These are phyloP conservation scores for Drosophila guanche DNA, from an alignment of 1,140 invertebrate species.

Conservation along the genomic window DNA sequence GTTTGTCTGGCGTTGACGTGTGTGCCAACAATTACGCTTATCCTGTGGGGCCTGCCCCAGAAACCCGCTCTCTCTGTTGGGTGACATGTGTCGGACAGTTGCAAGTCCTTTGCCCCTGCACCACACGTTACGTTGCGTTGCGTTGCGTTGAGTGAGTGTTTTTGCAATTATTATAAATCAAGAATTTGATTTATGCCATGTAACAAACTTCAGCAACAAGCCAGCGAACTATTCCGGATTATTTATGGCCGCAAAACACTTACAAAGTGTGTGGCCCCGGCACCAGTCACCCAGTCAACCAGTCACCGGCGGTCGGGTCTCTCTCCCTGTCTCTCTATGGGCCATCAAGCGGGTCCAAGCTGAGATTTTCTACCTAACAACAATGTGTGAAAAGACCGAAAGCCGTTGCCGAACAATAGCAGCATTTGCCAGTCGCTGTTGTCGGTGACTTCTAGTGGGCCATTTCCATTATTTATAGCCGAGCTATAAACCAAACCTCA, in stretches of 20 bases:
- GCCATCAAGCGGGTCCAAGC: background rate
- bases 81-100: conserved; percentile 69
- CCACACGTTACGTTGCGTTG: too few relatives aligned
- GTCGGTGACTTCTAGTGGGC: conserved; percentile 26
- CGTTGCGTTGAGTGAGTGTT: conserved; percentile 51
- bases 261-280: conserved; percentile 61
- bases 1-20: conserved; percentile 56
- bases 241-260: conserved; percentile 74
- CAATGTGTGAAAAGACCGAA: conserved; percentile 45
- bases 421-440: too few relatives aligned
- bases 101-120: background rate
- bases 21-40: conserved; percentile 52
- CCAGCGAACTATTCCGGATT: conserved; percentile 57
- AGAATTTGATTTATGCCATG: conserved; percentile 78
- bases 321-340: background rate
- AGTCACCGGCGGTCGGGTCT: conserved; percentile 19
- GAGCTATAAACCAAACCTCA: conserved; percentile 25
- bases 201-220: conserved; percentile 71
- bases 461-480: conserved; percentile 50
- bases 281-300: background rate
- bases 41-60: background rate
- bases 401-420: conserved; percentile 25
- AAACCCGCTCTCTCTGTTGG: conserved; percentile 4
- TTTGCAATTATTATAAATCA: conserved; percentile 81
- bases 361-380: conserved; percentile 36